These are phyloP conservation scores for Ophthalmolycus amberensis DNA, from an alignment of 2,113 vertebrate genomes.

Conservation along the genomic window DNA sequence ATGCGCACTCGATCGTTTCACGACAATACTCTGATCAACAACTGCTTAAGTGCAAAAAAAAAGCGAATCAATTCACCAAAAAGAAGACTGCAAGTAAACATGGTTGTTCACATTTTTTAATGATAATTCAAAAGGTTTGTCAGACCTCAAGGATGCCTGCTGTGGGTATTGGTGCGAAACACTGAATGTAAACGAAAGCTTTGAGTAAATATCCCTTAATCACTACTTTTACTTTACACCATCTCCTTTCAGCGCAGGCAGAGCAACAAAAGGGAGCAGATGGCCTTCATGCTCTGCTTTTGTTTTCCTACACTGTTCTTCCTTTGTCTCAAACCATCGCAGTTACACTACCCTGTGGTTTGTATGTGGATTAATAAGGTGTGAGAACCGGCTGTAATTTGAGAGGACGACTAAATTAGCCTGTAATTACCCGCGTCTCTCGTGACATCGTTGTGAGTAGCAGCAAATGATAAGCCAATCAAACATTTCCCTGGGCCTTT, in stretches of 20 bases:
- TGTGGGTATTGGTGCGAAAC: neutral
- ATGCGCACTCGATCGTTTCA: no score
- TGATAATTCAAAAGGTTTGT: neutral
- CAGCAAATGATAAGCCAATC: slow-evolving; percentile 49
- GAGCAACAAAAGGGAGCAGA: slow-evolving; percentile 10
- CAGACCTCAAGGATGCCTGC: neutral
- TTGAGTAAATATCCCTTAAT: neutral
- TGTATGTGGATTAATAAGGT: slow-evolving; percentile 35
- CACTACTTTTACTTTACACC: neutral
- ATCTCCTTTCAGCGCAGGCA: neutral
- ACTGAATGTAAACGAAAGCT: neutral
- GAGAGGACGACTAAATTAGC: neutral
- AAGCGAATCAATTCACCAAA: neutral
- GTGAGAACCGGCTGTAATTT: slow-evolving; percentile 22
- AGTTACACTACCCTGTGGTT: neutral
- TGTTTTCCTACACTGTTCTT: neutral
- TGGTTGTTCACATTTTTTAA: neutral
- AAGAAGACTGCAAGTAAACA: neutral
- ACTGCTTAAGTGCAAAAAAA: neutral
- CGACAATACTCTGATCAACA: neutral
- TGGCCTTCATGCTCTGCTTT: neutral
- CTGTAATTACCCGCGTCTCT: slow-evolving; percentile 40
- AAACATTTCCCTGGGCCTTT: slow-evolving; percentile 41
- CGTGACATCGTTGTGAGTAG: slow-evolving; percentile 10
- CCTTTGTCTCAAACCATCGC: neutral